Percentiles rank a stretch among this genome's conserved stretches.
Conservation (phyloP, 2,888 invertebrate genomes). For the Hymenopus coronatus region DNA sequence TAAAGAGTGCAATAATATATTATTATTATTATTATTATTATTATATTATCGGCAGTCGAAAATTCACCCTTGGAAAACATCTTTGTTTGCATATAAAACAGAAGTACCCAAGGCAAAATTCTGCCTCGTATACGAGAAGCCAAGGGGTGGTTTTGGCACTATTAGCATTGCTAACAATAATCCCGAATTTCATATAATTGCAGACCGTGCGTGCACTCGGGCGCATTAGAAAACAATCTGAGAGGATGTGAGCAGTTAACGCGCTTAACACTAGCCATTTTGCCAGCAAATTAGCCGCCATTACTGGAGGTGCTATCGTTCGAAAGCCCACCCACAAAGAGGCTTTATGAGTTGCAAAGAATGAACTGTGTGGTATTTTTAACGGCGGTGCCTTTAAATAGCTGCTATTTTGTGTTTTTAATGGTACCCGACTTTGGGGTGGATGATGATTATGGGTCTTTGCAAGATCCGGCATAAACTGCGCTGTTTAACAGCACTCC, state of each 20-base stretch:
- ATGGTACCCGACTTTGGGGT: background rate
- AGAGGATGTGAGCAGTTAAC: background rate
- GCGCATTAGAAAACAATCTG: background rate
- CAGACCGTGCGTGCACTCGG: background rate
- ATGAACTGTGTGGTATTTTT: background rate
- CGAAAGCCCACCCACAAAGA: background rate
- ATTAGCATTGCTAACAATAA: background rate
- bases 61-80: too few relatives aligned
- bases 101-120: too few relatives aligned
- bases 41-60: too few relatives aligned
- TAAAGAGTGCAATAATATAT: too few relatives aligned
- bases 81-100: too few relatives aligned
- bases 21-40: too few relatives aligned
- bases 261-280: background rate
- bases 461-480: background rate
- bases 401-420: background rate
- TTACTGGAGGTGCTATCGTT: background rate
- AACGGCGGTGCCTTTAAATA: background rate
- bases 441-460: background rate
- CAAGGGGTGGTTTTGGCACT: background rate
- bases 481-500: too few relatives aligned
- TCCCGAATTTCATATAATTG: background rate
- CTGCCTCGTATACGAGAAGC: too few relatives aligned
- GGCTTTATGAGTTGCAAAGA: background rate
- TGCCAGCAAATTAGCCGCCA: background rate